These are phyloP conservation scores for Centropristis striata DNA, from an alignment of 2,113 vertebrate genomes.

Conservation along the genomic window DNA sequence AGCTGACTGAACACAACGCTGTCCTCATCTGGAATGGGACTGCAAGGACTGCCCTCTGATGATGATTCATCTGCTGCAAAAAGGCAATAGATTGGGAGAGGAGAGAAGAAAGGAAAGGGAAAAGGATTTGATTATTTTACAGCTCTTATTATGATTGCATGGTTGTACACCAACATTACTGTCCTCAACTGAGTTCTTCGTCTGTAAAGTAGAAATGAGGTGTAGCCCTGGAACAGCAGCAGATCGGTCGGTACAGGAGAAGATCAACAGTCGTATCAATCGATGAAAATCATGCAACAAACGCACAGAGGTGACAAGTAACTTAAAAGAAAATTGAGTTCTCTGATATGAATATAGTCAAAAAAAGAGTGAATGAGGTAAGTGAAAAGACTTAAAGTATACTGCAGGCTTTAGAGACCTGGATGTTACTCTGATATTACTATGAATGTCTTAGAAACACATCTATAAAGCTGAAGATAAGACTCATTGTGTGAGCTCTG, in stretches of 20 bases:
- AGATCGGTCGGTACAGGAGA: neutral
- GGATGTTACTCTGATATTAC: neutral
- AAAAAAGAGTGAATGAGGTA: neutral
- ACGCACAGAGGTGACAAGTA: neutral
- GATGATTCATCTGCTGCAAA: slow-evolving; percentile 80
- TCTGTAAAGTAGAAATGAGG: neutral
- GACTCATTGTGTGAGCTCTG: neutral
- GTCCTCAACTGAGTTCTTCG: neutral
- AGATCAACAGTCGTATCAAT: neutral
- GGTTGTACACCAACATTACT: neutral
- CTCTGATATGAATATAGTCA: neutral
- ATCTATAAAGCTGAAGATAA: slow-evolving; percentile 12
- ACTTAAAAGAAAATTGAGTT: neutral
- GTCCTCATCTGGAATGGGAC: slow-evolving; percentile 94
- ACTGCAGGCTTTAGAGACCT: neutral
- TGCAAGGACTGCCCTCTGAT: slow-evolving; percentile 88
- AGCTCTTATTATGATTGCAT: neutral
- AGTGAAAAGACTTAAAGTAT: neutral
- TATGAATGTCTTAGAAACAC: slow-evolving; percentile 1
- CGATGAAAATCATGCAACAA: neutral
- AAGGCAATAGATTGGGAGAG: neutral
- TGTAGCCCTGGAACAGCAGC: neutral
- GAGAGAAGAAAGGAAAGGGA: neutral
- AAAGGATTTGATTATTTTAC: slow-evolving; percentile 5
- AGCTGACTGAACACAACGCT: slow-evolving; percentile 98